phyloP scores from a whole-genome alignment of 1,140 invertebrate species.

The Triops longicaudatus region DNA sequence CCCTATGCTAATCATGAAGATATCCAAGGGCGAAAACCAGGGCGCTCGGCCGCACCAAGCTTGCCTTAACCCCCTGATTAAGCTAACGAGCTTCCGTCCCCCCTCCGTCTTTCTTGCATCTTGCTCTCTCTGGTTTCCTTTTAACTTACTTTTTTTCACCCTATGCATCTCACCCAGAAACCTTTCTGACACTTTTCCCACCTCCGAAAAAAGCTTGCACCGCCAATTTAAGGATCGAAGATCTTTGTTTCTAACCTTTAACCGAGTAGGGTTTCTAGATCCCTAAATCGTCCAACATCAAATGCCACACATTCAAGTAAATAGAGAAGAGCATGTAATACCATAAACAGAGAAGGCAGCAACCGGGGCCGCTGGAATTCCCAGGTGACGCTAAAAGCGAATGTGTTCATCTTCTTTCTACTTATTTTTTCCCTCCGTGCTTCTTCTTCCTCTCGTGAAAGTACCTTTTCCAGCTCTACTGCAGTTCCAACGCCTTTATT shows the following conservation, averaged over 20 bases:
- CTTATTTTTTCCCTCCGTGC: neutral
- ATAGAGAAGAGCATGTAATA: neutral
- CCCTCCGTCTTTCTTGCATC: neutral
- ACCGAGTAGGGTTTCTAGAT: neutral
- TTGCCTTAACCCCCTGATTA: neutral
- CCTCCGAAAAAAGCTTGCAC: neutral
- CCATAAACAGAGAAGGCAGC: neutral
- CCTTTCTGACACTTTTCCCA: neutral
- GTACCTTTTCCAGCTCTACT: neutral
- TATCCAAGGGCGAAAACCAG: neutral
- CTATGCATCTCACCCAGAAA: neutral
- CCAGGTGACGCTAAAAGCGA: neutral
- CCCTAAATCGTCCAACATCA: neutral
- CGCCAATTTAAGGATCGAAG: neutral
- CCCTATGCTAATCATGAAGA: neutral
- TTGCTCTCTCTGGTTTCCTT: neutral
- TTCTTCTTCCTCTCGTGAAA: neutral
- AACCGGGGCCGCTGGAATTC: neutral
- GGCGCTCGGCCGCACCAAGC: constrained; percentile 8
- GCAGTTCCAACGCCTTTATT: neutral
- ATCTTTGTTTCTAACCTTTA: neutral
- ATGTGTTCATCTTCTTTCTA: neutral
- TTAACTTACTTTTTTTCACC: neutral
- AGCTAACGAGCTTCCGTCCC: constrained; percentile 4
- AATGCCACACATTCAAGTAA: constrained; percentile 2